A percentile compares a stretch with the other conserved stretches of the same genome.
These are phyloP conservation scores for Hyphantria cunea DNA, from an alignment of 1,140 invertebrate genomes.

Conservation along the genomic window DNA sequence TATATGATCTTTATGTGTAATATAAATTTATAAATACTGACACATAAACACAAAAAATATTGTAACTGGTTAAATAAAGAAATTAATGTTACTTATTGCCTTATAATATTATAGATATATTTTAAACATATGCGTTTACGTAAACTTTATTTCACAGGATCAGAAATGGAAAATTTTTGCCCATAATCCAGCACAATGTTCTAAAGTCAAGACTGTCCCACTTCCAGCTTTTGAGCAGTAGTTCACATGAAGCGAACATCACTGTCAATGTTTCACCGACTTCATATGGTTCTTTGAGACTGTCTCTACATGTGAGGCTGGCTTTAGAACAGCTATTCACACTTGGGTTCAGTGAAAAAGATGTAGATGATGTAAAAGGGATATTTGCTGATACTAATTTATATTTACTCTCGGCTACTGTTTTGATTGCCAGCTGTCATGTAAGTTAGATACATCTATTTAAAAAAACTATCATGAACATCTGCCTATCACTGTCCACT, in stretches of 20 bases:
- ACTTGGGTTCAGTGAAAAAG: conserved; percentile 95
- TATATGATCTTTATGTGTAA: no score
- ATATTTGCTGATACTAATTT: conserved; percentile 98
- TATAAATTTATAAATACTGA: no score
- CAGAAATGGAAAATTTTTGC: conserved; percentile 88
- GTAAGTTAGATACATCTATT: conserved; percentile 83
- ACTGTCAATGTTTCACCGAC: conserved; percentile 84
- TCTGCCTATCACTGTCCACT: no score
- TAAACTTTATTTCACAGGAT: conserved; percentile 76
- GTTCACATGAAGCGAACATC: conserved; percentile 82
- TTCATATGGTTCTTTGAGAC: conserved; percentile 86
- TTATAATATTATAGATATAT: not conserved
- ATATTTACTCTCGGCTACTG: conserved; percentile 95
- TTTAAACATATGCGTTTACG: no score
- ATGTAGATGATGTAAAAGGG: conserved; percentile 97
- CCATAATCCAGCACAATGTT: conserved; percentile 92
- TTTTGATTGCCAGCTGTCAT: conserved; percentile 96
- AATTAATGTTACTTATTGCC: not conserved
- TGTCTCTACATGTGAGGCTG: conserved; percentile 91
- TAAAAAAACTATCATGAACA: no score
- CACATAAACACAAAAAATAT: no score
- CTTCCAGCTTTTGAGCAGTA: conserved; percentile 84
- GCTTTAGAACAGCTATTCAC: conserved; percentile 88
- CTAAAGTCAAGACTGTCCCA: conserved; percentile 90
- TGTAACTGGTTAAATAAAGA: not conserved